These are phyloP conservation scores for Drosophila ustulata DNA, from an alignment of 2,888 invertebrate species.

Conservation along the genomic window DNA sequence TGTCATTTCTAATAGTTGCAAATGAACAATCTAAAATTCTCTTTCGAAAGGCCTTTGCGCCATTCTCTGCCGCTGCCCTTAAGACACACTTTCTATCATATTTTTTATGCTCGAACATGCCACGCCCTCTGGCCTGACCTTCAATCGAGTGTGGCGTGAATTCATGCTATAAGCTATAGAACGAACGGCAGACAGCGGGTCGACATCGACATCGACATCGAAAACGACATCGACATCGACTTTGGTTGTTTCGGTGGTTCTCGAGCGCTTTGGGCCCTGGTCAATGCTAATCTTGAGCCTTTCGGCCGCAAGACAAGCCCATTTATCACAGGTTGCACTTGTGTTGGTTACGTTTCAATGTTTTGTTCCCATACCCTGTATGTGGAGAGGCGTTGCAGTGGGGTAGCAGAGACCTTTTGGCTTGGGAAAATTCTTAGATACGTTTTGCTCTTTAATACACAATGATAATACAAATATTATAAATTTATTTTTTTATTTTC, in stretches of 20 bases:
- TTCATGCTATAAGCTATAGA: conserved; percentile 13
- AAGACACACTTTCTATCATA: conserved; percentile 21
- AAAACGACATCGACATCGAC: not conserved
- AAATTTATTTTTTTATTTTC: no score
- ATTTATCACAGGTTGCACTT: conserved; percentile 69
- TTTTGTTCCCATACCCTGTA: conserved; percentile 15
- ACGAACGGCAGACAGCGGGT: conserved; percentile 60
- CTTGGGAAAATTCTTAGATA: no score
- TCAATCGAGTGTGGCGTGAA: conserved; percentile 15
- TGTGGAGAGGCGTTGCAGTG: no score
- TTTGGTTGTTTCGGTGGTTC: conserved; percentile 15
- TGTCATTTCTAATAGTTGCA: not conserved
- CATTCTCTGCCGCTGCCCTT: conserved; percentile 18
- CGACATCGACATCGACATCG: conserved; percentile 34
- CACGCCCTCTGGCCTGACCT: conserved; percentile 47
- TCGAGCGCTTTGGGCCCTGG: conserved; percentile 26
- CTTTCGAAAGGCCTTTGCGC: conserved; percentile 10
- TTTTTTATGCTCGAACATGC: conserved; percentile 10
- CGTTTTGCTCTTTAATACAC: no score
- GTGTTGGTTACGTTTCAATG: conserved; percentile 42
- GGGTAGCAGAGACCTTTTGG: no score
- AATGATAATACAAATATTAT: no score
- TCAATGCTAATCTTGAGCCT: conserved; percentile 65
- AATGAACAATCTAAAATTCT: not conserved
- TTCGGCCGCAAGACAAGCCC: conserved; percentile 67